phyloP scores from a whole-genome alignment of 1,140 invertebrate genomes.

The Drosophila prosaltans region DNA sequence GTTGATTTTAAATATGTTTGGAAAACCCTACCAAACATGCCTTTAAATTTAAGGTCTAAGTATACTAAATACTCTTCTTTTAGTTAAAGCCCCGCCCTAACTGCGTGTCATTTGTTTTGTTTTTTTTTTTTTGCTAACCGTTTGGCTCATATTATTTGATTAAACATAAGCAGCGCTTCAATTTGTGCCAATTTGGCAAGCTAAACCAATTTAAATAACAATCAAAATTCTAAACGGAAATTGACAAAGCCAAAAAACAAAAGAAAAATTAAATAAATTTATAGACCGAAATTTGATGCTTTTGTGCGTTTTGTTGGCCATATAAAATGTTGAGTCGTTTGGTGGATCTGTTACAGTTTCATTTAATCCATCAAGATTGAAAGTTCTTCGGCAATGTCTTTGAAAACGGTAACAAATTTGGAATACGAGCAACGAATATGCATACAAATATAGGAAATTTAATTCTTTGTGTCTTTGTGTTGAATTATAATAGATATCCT shows the following conservation, averaged over 20 bases:
- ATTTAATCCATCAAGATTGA: slow-evolving; percentile 49
- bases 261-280: slow-evolving; percentile 46
- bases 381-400: slow-evolving; percentile 51
- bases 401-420: slow-evolving; percentile 61
- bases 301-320: slow-evolving; percentile 39
- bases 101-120: slow-evolving; percentile 27
- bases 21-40: slow-evolving; percentile 22
- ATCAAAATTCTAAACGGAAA: slow-evolving; percentile 80
- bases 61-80: slow-evolving; percentile 24
- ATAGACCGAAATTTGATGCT: slow-evolving; percentile 59
- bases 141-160: slow-evolving; percentile 29
- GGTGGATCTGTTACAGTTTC: slow-evolving; percentile 63
- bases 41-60: slow-evolving; percentile 27
- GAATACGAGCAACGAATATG: background rate
- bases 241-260: slow-evolving; percentile 45
- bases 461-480: background rate
- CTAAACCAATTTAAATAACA: slow-evolving; percentile 67
- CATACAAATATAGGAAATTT: slow-evolving; percentile 8
- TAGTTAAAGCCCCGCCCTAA: slow-evolving; percentile 43
- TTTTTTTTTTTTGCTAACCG: slow-evolving; percentile 21
- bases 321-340: slow-evolving; percentile 58
- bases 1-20: background rate
- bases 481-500: slow-evolving; percentile 45
- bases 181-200: slow-evolving; percentile 27
- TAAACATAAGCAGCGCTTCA: slow-evolving; percentile 43